Evolutionary conservation across 2,113 vertebrate species (phyloP).

Genomic region (Atherinomorus stipes): DNA sequence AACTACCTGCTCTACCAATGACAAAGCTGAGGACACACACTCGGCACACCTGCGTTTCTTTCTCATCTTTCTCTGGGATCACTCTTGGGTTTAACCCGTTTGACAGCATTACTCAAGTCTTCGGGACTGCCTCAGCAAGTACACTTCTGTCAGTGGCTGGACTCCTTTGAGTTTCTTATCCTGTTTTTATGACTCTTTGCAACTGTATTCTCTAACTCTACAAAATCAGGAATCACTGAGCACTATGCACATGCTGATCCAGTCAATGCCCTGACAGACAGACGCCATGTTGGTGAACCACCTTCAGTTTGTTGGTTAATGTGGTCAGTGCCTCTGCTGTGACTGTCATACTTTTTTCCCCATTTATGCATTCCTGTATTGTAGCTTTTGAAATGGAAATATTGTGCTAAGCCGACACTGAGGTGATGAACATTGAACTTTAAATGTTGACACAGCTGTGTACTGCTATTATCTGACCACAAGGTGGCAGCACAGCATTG

Average conservation of each 20-base stretch:
- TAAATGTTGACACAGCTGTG: slow-evolving; percentile 13
- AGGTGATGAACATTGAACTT: slow-evolving; percentile 26
- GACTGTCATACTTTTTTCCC: slow-evolving; percentile 21
- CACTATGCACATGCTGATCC: slow-evolving; percentile 76
- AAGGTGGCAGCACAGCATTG: slow-evolving; percentile 53
- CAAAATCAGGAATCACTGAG: slow-evolving; percentile 77
- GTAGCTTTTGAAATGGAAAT: slow-evolving; percentile 55
- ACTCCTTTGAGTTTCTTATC: slow-evolving; percentile 61
- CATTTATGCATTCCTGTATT: slow-evolving; percentile 42
- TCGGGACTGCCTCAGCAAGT: slow-evolving; percentile 64
- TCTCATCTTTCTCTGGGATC: slow-evolving; percentile 65
- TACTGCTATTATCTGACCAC: slow-evolving; percentile 51
- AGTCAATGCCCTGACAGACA: slow-evolving; percentile 55
- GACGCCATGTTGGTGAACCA: slow-evolving; percentile 44
- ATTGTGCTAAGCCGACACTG: slow-evolving; percentile 14
- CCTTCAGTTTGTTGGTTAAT: slow-evolving; percentile 49
- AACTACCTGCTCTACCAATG: slow-evolving; percentile 99
- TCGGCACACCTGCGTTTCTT: slow-evolving; percentile 41
- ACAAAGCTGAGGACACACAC: slow-evolving; percentile 56
- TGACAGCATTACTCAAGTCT: slow-evolving; percentile 66
- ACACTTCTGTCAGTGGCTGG: slow-evolving; percentile 54
- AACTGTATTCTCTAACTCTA: slow-evolving; percentile 71
- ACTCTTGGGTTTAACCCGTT: slow-evolving; percentile 56
- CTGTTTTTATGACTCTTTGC: slow-evolving; percentile 71
- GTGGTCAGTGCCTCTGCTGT: slow-evolving; percentile 68